Evolutionary conservation across 2,113 vertebrate genomes (phyloP), one percentile per base, ranked within the genome.

Genomic region (Polyodon spathula): DNA sequence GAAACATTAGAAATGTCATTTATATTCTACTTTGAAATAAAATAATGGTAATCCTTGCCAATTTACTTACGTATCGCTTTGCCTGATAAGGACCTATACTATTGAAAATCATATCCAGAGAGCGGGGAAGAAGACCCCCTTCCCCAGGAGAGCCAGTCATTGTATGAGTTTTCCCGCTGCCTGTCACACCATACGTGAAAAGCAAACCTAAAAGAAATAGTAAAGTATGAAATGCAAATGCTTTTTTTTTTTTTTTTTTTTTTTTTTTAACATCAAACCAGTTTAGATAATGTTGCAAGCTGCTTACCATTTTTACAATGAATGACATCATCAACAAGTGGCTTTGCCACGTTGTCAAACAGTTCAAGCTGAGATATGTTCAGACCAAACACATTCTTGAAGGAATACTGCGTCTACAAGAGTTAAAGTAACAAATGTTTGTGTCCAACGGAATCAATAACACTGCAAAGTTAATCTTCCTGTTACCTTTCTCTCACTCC

Each of bases 141-240:
- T 88, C 89, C 0, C 96, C 94, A 0, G 93, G 90, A 7, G 91
- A 92, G 0, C 96, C 96, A 0, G 94, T 97, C 96, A 99, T 99
- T 6, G 94, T 97, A 69, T 90, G 85, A 0, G 95, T 99, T 71
- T 98, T 99, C n/a, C 96, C 96, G 7, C 94, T 98, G 64, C 94
- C 95, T 0, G 96, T 99, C 66, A 99, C 94, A 0, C 96, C 94
- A 0, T 99, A 99, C 0, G 95, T 98, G 15, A 98, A 99, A 40
- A 99, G 90, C 14, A 98, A 85, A 58, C 96, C 96, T 99, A 69
- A 40, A 58, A 72, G 42, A 1, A 43, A 43, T 40, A 65, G n/a
- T n/a, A 37, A 39, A 39, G 17, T n/a, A n/a, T n/a, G 43, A 42
- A 40, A n/a, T 38, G n/a, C 15, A 37, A 17, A 5, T 42, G 17